Evolutionary conservation across 1,140 invertebrate genomes (phyloP).

Genomic region (Leptinotarsa lineolata): DNA sequence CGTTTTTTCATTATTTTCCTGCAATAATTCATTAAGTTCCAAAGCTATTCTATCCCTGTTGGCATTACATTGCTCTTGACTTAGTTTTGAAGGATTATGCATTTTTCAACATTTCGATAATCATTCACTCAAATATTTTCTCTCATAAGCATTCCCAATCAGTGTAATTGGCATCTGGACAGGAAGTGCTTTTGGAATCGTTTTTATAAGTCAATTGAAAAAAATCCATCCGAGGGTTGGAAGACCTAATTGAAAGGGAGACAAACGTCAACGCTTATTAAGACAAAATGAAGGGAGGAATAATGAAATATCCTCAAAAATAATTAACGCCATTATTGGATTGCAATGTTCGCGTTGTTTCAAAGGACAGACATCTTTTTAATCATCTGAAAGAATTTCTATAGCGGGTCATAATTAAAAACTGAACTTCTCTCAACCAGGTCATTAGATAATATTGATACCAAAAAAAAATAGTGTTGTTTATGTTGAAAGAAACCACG

Average conservation of each 20-base stretch:
- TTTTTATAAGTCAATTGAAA: not conserved
- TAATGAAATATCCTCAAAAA: constrained; percentile 30
- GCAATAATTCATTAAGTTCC: not conserved
- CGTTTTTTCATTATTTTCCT: not conserved
- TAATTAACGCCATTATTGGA: constrained; percentile 28
- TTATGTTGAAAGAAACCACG: too few relatives aligned
- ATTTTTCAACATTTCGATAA: not conserved
- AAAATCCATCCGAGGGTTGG: not conserved
- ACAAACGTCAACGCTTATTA: constrained; percentile 24
- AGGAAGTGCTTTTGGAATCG: too few relatives aligned
- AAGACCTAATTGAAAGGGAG: constrained; percentile 14
- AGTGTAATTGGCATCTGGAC: too few relatives aligned
- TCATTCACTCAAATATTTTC: too few relatives aligned
- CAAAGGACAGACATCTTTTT: constrained; percentile 19
- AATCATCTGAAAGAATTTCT: constrained; percentile 21
- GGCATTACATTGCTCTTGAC: not conserved
- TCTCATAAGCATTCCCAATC: too few relatives aligned
- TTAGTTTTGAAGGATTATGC: not conserved
- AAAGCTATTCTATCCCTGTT: not conserved
- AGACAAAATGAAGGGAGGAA: constrained; percentile 17
- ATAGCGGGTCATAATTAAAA: constrained; percentile 9
- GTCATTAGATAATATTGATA: constrained; percentile 13
- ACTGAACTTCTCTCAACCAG: not conserved
- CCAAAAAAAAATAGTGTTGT: not conserved
- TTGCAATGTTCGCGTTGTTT: constrained; percentile 26